Evolutionary conservation across 2,888 invertebrate genomes (phyloP).

Genomic region (Sthenelais limicola): DNA sequence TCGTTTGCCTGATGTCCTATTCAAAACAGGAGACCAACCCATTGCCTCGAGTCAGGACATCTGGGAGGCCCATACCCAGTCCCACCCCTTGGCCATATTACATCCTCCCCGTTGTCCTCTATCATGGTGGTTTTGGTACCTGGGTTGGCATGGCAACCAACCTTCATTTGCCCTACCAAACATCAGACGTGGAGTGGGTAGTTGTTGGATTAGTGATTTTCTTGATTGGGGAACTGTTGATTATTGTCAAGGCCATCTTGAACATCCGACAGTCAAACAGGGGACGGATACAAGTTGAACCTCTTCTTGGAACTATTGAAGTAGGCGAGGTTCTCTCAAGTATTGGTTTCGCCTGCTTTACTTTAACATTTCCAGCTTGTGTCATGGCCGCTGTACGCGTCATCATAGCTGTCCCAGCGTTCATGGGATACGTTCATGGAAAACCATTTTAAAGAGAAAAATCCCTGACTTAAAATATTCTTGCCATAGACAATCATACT

Average conservation of each 20-base stretch:
- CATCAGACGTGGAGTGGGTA: slow-evolving; percentile 19
- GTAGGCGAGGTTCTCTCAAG: slow-evolving; percentile 17
- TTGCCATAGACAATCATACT: too few relatives aligned
- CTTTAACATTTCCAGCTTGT: neutral
- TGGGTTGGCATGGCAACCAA: slow-evolving; percentile 22
- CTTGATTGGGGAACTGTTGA: slow-evolving; percentile 4
- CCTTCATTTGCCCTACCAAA: slow-evolving; percentile 7
- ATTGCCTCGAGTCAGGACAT: neutral
- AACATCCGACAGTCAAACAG: neutral
- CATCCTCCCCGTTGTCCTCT: slow-evolving; percentile 3
- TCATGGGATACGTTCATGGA: neutral
- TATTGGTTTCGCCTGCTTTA: slow-evolving; percentile 2
- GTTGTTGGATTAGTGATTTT: slow-evolving; percentile 3
- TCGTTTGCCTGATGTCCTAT: neutral
- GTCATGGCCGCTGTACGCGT: neutral
- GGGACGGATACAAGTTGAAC: too few relatives aligned
- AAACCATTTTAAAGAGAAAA: slow-evolving; percentile 8
- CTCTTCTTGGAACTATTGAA: neutral
- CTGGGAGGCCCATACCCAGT: neutral
- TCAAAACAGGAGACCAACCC: too few relatives aligned
- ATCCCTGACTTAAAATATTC: too few relatives aligned
- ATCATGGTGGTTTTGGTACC: neutral
- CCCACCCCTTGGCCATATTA: neutral
- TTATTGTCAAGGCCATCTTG: neutral
- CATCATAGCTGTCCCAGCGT: slow-evolving; percentile 4